Conservation (phyloP, 92 coral and sea anemone genomes). For the Phenganax subtilis region DNA sequence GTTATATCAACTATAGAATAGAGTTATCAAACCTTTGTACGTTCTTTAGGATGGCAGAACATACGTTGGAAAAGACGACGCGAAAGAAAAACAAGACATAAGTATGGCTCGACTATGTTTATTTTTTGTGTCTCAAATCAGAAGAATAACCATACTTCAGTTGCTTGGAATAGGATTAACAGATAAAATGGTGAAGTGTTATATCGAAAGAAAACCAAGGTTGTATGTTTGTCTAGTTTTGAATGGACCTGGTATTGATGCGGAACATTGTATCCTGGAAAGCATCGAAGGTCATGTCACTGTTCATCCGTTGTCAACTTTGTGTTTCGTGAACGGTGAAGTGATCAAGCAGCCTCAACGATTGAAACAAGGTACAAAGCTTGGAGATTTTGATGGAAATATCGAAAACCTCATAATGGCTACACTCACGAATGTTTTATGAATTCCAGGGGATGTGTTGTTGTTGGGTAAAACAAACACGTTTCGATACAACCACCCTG, state of each 20-base stretch:
- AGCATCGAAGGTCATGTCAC: slow-evolving; percentile 86
- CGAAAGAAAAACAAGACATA: slow-evolving; percentile 79
- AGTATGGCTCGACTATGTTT: slow-evolving; percentile 37
- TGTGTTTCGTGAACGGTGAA: slow-evolving; percentile 83
- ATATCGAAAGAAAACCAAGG: not conserved
- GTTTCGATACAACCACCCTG: slow-evolving; percentile 94
- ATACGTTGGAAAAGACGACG: slow-evolving; percentile 91
- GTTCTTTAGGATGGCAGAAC: slow-evolving; percentile 85
- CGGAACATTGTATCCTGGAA: slow-evolving; percentile 88
- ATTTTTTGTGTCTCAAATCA: too few species aligned
- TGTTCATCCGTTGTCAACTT: slow-evolving; percentile 64
- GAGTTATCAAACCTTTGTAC: not conserved
- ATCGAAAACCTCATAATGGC: too few species aligned
- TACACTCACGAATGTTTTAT: too few species aligned
- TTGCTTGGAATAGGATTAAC: too few species aligned
- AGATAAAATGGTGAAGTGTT: too few species aligned
- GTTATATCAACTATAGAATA: too few species aligned
- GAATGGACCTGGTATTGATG: slow-evolving; percentile 88
- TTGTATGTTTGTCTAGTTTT: slow-evolving; percentile 54
- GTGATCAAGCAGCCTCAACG: slow-evolving; percentile 62
- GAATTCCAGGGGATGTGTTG: slow-evolving; percentile 71
- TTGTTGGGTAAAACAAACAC: slow-evolving; percentile 92
- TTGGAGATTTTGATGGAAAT: too few species aligned
- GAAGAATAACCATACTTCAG: too few species aligned
- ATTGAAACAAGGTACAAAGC: slow-evolving; percentile 65